Percentiles rank a stretch among this genome's conserved stretches.
Evolutionary conservation across 2,888 invertebrate genomes (phyloP).

Genomic region (Taphrorychus bicolor): DNA sequence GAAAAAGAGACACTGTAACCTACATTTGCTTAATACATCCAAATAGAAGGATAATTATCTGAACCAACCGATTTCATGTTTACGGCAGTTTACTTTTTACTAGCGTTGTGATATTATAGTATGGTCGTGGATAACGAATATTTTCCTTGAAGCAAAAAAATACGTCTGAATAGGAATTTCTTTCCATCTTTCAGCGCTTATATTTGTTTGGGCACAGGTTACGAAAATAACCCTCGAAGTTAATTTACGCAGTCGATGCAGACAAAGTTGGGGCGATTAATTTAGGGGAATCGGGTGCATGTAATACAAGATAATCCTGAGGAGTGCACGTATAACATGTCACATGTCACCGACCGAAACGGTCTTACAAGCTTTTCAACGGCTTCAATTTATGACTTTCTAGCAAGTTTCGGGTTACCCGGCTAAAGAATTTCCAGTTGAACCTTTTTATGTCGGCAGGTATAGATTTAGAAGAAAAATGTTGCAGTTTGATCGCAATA

Average conservation of each 20-base stretch:
- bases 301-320: slow-evolving; percentile 45
- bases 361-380: slow-evolving; percentile 5
- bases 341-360: slow-evolving; percentile 36
- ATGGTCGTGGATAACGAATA: too few species aligned
- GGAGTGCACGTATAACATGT: slow-evolving; percentile 44
- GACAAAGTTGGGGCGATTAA: slow-evolving; percentile 45
- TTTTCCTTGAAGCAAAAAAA: not conserved
- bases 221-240: slow-evolving; percentile 36
- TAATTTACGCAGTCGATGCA: slow-evolving; percentile 38
- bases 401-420: not conserved
- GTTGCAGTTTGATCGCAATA: too few species aligned
- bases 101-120: too few species aligned
- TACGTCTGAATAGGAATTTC: not conserved
- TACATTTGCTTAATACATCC: too few species aligned
- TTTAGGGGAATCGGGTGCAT: slow-evolving; percentile 44
- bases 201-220: slow-evolving; percentile 28
- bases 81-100: too few species aligned
- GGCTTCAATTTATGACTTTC: slow-evolving; percentile 29
- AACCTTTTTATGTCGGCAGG: not conserved
- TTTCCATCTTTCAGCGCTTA: not conserved
- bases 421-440: not conserved
- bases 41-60: too few species aligned
- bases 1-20: too few species aligned
- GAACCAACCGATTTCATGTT: too few species aligned
- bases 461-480: not conserved